phyloP scores from a whole-genome alignment of 2,888 invertebrate genomes.

The Lepidochitona cinerea region DNA sequence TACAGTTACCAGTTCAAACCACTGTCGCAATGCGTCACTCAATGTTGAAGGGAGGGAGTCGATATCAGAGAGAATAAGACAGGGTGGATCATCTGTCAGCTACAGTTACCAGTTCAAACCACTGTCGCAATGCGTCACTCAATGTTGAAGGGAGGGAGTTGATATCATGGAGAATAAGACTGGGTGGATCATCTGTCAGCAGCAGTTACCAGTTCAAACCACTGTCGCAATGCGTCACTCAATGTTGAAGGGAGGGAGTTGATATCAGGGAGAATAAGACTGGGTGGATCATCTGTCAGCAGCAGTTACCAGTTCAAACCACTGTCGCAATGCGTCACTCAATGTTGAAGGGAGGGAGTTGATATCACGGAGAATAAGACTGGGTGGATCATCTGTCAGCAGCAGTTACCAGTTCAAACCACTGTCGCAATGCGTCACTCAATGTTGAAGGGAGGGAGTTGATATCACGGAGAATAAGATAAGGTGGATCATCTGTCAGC shows the following conservation, averaged over 20 bases:
- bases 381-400: background rate
- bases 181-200: no score
- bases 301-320: conserved; percentile 91
- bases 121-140: no score
- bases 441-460: conserved; percentile 89
- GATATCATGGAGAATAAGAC: conserved; percentile 92
- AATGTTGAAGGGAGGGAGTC: no score
- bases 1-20: conserved; percentile 91
- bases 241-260: no score
- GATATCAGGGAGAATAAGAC: conserved; percentile 82
- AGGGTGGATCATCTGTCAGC: no score
- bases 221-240: no score
- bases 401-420: conserved; percentile 91
- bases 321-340: conserved; percentile 96
- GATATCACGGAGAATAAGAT: conserved; percentile 92
- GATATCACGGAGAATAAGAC: conserved; percentile 86
- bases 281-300: background rate
- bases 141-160: no score
- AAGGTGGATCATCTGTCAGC: conserved; percentile 80
- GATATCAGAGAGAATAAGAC: no score
- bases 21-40: conserved; percentile 96
- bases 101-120: no score
- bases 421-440: conserved; percentile 96
- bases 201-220: no score
- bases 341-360: conserved; percentile 89